Base-by-base conservation (phyloP, 2,888 invertebrate genomes). In the Barypeithes pellucidus region DNA sequence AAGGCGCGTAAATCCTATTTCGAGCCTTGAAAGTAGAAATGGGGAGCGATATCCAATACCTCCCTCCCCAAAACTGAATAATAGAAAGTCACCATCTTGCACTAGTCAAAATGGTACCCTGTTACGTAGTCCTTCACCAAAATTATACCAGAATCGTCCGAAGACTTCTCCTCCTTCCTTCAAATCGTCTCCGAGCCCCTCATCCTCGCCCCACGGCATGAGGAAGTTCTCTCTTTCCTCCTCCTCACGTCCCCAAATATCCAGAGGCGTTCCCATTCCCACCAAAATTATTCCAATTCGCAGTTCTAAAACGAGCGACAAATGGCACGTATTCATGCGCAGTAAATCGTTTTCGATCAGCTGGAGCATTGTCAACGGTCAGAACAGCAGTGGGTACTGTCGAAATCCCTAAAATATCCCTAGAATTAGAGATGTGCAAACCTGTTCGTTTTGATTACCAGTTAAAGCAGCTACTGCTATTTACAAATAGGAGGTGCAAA, bases 221-320 rank as follows among this genome's bases (percentile, higher is more conserved):
- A 80, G 84, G 73, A 87, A 87, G 79, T 87, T 87, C 79, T 87
- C 87, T 2, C 82, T 83, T 66, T 79, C 74, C 29, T 75, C 66
- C 2, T 39, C 59, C 0, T 14, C 18, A 14, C 62, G 60, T n/a
- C 60, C 41, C 0, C 59, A 60, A 18, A 12, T 22, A 8, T 45
- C 59, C n/a, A 52, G 67, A 60, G 18, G 41, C 9, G 24, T 70
- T n/a, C 18, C 41, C 9, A 68, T 68, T 36, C 33, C 72, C 4
- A 11, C 47, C 12, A 63, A 65, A 24, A 8, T 12, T 0, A 16
- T 0, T 1, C n/a, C 63, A 1, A 29, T 14, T 8, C 41, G 50
- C 11, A 54, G 59, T 3, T 41, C 59, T 4, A 73, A 60, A 72
- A 16, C 54, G 5, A 43, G 73, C 8, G 73, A 76, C 57, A 82